phyloP scores from a whole-genome alignment of 2,888 invertebrate species.

The Conchocele bisecta region DNA sequence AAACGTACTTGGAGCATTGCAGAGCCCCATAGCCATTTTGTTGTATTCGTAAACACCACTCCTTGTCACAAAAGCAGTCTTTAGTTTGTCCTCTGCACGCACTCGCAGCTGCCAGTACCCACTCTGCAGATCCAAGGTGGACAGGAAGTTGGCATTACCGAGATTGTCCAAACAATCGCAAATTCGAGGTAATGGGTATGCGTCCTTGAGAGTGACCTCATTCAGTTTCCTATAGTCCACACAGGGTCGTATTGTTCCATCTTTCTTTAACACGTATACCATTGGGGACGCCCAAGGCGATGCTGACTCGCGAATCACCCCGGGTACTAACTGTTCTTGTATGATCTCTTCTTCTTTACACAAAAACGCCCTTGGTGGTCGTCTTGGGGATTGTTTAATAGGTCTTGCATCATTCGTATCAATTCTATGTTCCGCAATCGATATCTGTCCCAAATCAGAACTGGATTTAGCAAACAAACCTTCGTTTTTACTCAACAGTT shows the following conservation, averaged over 20 bases:
- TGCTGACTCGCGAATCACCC: conserved; percentile 23
- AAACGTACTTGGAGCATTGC: conserved; percentile 57
- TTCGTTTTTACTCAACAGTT: background rate
- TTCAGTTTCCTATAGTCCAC: conserved; percentile 31
- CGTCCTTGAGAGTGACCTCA: conserved; percentile 14
- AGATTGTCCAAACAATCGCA: conserved; percentile 32
- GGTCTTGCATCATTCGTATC: conserved; percentile 19
- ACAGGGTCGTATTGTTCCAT: conserved; percentile 29
- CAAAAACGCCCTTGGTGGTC: conserved; percentile 29
- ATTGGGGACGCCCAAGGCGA: conserved; percentile 35
- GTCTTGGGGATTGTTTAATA: conserved; percentile 22
- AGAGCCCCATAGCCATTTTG: conserved; percentile 41
- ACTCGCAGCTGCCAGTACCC: conserved; percentile 55
- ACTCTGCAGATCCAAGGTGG: conserved; percentile 5
- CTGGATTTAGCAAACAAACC: no score
- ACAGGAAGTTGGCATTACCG: background rate
- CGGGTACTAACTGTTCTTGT: conserved; percentile 6
- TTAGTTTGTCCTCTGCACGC: conserved; percentile 30
- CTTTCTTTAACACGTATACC: conserved; percentile 27
- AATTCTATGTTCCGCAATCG: conserved; percentile 15
- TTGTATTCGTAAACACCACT: conserved; percentile 3
- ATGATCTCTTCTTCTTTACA: conserved; percentile 25
- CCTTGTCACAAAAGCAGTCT: conserved; percentile 47
- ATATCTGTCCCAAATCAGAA: no score
- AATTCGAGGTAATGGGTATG: conserved; percentile 5